Conservation (phyloP, 2,888 invertebrate genomes). For the Rutpela maculata region DNA sequence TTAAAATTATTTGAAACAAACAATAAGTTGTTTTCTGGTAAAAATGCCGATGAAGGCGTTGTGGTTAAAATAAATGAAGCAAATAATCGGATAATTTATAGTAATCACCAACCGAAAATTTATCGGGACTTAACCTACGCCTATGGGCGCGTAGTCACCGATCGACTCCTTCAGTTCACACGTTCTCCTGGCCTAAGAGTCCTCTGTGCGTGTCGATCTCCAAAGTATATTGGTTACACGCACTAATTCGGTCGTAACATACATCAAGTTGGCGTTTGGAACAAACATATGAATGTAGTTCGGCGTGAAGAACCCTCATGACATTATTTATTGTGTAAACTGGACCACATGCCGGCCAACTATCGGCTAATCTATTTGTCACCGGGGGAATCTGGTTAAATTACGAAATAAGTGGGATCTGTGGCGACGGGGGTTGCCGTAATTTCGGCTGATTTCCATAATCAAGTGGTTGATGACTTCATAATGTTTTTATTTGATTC, state of each 20-base stretch:
- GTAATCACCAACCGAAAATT: too few species aligned
- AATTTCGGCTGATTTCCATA: neutral
- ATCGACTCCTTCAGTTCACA: conserved; percentile 29
- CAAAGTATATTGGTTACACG: conserved; percentile 49
- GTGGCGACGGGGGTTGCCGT: neutral
- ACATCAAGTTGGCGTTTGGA: conserved; percentile 49
- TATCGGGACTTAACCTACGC: conserved; percentile 10
- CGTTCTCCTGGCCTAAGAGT: neutral
- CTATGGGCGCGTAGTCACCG: neutral
- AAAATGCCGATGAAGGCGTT: too few species aligned
- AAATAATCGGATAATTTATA: too few species aligned
- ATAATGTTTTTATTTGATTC: neutral
- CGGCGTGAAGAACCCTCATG: conserved; percentile 51
- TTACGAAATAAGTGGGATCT: conserved; percentile 22
- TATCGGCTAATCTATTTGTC: conserved; percentile 59
- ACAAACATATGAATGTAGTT: conserved; percentile 47
- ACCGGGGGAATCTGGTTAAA: conserved; percentile 44
- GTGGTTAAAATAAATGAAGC: too few species aligned
- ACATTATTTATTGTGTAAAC: conserved; percentile 62
- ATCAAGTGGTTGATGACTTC: neutral
- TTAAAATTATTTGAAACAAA: too few species aligned
- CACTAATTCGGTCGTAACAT: conserved; percentile 52
- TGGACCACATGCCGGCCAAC: conserved; percentile 56
- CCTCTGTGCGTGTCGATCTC: conserved; percentile 38
- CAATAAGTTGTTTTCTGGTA: too few species aligned